Evolutionary conservation across 2,113 vertebrate species (phyloP), one percentile per base, ranked within the genome.

Genomic region (Actinemys pallida): DNA sequence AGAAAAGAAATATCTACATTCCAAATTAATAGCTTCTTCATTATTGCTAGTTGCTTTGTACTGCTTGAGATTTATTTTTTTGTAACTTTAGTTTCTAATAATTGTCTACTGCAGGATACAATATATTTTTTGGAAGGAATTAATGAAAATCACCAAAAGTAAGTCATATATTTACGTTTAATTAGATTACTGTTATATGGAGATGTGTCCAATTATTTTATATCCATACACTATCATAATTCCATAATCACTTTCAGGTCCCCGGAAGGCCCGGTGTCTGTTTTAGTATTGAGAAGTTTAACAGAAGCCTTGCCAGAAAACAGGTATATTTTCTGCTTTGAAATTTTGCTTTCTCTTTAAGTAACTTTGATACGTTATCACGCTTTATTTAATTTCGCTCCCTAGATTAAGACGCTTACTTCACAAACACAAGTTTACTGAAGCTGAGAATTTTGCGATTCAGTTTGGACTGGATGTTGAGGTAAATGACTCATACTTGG

Each of bases 291-390:
- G 94, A 98, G 99, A 97, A 99, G 99, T 96, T 98, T 99, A 96
- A 99, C 99, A 54, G 99, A 99, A 98, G 99, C 99, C 93, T 98
- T 99, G 90, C 99, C 99, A 25, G 99, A 99, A 97, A 99, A 99
- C 87, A 99, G 99, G 99, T 99, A 98, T 16, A 14, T 54, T 83
- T n/a, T 95, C 79, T 85, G 54, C 89, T 10, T 3, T 79, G 6
- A 62, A 50, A 90, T 42, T 50, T 22, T 13, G 2, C 4, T n/a
- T 16, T 5, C 79, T 54, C 35, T 19, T 14, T 62, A 47, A 54
- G 19, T 89, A 81, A 27, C 86, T 22, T 10, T 89, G 88, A 20
- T 90, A 79, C 8, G 65, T 76, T 52, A 20, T 0, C 17, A 31
- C 4, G 5, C 47, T 81, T 42, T 69, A 3, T 25, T 81, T 93